phyloP scores from a whole-genome alignment of 2,888 invertebrate genomes.

The Adela reaumurella region DNA sequence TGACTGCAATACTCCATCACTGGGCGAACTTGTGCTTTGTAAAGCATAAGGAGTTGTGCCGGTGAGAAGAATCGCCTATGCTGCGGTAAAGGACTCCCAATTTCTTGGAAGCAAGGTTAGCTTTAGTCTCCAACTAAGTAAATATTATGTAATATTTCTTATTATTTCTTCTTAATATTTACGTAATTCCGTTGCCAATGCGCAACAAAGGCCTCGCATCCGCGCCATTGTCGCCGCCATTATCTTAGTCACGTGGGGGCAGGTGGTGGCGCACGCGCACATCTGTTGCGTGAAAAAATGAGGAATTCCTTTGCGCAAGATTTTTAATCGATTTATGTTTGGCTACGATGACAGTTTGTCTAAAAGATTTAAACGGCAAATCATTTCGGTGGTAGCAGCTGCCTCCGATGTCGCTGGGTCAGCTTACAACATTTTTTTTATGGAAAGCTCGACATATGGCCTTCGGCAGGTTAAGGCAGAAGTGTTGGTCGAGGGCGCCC shows the following conservation, averaged over 20 bases:
- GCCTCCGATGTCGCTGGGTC: constrained; percentile 14
- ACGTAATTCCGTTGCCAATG: neutral
- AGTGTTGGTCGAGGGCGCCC: no score
- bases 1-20: no score
- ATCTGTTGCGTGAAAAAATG: constrained; percentile 37
- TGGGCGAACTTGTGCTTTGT: no score
- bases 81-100: no score
- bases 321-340: constrained; percentile 42
- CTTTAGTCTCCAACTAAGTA: no score
- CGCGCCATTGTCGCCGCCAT: constrained; percentile 30
- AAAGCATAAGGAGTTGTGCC: no score
- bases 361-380: constrained; percentile 38
- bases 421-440: no score
- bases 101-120: no score
- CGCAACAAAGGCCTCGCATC: neutral
- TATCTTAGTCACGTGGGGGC: constrained; percentile 49
- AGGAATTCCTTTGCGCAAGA: constrained; percentile 45
- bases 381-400: constrained; percentile 30
- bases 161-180: neutral
- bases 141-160: no score
- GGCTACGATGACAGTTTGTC: constrained; percentile 35
- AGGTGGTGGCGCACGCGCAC: constrained; percentile 52
- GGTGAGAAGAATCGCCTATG: no score
- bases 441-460: no score
- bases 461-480: no score